These are phyloP conservation scores for Clarias batrachus DNA, from an alignment of 2,113 vertebrate genomes.

Conservation along the genomic window DNA sequence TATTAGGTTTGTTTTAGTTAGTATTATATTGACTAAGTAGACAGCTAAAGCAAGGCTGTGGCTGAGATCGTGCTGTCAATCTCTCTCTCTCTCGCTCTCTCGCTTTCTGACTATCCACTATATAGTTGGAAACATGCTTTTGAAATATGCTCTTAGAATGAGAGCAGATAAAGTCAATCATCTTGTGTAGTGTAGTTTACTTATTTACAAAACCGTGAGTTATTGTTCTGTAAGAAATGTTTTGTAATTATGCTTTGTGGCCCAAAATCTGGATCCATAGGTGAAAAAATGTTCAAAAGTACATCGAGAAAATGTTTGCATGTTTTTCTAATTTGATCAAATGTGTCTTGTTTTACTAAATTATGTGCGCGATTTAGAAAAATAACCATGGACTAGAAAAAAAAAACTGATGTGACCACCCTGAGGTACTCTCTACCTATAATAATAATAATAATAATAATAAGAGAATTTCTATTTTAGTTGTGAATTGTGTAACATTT, in stretches of 20 bases:
- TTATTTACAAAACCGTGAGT: background rate
- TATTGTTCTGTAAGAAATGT: background rate
- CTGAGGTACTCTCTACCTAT: too few relatives aligned
- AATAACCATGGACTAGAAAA: too few relatives aligned
- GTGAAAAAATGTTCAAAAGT: too few relatives aligned
- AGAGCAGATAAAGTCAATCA: background rate
- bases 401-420: too few relatives aligned
- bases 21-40: background rate
- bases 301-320: too few relatives aligned
- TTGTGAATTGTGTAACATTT: background rate
- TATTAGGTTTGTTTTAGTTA: constrained; percentile 35
- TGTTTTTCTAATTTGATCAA: too few relatives aligned
- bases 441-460: background rate
- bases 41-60: background rate
- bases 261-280: too few relatives aligned
- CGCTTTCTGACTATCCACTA: background rate
- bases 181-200: background rate
- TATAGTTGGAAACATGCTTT: background rate
- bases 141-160: background rate
- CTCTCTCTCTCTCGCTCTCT: background rate
- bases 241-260: background rate
- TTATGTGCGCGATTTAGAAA: too few relatives aligned
- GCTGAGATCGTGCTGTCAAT: background rate
- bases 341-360: too few relatives aligned
- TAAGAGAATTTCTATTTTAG: background rate